Percentiles rank a stretch among this genome's conserved stretches.
phyloP scores from a whole-genome alignment of 2,113 vertebrate genomes.

The Recurvirostra avosetta region DNA sequence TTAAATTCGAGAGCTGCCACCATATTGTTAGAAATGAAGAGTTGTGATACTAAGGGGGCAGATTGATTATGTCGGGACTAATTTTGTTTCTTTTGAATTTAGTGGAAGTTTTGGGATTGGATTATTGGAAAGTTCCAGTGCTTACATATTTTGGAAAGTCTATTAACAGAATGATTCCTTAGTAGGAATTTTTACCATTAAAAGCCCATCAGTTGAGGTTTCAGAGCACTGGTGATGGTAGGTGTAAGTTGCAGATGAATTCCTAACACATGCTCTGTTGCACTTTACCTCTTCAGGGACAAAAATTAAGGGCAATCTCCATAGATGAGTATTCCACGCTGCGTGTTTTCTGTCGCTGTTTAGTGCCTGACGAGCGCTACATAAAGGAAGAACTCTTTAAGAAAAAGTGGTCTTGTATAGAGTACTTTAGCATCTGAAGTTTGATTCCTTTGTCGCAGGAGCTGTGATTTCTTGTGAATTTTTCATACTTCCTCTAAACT shows the following conservation, averaged over 20 bases:
- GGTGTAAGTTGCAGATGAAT: background rate
- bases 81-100: background rate
- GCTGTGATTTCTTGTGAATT: background rate
- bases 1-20: background rate
- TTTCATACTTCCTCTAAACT: background rate
- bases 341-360: background rate
- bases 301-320: background rate
- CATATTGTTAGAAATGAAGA: background rate
- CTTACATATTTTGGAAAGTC: background rate
- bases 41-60: background rate
- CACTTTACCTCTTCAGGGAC: background rate
- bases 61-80: background rate
- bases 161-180: background rate
- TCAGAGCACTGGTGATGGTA: background rate
- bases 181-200: background rate
- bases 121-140: background rate
- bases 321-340: background rate
- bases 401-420: background rate
- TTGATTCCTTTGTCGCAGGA: background rate
- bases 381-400: background rate
- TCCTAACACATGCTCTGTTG: background rate
- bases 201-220: accelerated
- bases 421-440: background rate
- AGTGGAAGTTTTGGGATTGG: background rate
- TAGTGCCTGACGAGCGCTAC: background rate